Conservation (phyloP, 2,113 vertebrate species). For the Gobius niger region DNA sequence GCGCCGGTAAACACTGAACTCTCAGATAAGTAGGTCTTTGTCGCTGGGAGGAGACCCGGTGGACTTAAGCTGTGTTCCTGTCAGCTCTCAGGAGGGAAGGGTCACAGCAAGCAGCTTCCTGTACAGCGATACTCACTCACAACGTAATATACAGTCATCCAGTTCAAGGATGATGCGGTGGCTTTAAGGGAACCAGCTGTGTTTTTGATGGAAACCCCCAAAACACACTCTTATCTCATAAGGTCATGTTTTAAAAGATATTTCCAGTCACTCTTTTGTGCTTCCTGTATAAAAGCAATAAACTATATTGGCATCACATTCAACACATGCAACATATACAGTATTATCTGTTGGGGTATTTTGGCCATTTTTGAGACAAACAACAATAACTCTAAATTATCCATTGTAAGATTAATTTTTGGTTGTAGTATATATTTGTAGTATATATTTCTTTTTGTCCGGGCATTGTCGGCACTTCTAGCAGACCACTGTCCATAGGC, state of each 20-base stretch:
- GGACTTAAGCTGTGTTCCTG: slow-evolving; percentile 41
- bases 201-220: slow-evolving; percentile 8
- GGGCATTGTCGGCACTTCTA: no score
- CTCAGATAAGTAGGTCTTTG: slow-evolving; percentile 50
- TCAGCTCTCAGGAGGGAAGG: slow-evolving; percentile 27
- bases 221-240: slow-evolving; percentile 26
- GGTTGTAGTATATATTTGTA: no score
- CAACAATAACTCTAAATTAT: no score
- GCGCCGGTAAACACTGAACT: slow-evolving; percentile 30
- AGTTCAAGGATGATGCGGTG: slow-evolving; percentile 43
- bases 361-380: no score
- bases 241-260: slow-evolving; percentile 37
- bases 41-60: slow-evolving; percentile 58
- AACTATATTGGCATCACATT: no score
- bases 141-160: slow-evolving; percentile 19
- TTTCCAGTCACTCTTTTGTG: slow-evolving; percentile 25
- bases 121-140: slow-evolving; percentile 23
- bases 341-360: no score
- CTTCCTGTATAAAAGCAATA: background rate
- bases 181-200: slow-evolving; percentile 25
- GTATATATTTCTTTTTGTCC: no score
- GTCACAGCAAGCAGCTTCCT: slow-evolving; percentile 54
- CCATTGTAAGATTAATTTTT: no score
- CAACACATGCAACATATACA: no score
- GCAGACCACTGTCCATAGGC: no score